phyloP scores from a whole-genome alignment of 2,797 vertebrate genomes.

The Hoplostethus mediterraneus region DNA sequence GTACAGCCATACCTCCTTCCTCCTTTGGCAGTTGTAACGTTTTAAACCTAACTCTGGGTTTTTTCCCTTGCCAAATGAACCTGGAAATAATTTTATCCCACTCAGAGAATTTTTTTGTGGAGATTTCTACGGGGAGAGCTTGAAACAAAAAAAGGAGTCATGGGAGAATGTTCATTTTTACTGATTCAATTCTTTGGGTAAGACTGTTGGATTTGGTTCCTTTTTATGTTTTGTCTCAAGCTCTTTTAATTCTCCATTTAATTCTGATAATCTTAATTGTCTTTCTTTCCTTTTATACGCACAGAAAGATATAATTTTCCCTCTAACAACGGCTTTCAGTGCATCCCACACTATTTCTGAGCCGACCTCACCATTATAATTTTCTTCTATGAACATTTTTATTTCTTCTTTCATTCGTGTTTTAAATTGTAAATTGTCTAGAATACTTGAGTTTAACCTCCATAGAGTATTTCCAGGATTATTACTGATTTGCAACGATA shows the following conservation, averaged over 20 bases:
- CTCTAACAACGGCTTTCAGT: slow-evolving; percentile 10
- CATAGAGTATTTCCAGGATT: neutral
- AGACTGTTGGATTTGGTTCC: too few relatives aligned
- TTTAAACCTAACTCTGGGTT: neutral
- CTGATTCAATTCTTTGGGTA: too few relatives aligned
- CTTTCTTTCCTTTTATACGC: too few relatives aligned
- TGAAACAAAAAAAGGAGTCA: too few relatives aligned
- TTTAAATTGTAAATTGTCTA: slow-evolving; percentile 4
- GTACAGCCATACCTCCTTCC: neutral
- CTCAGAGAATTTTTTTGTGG: too few relatives aligned
- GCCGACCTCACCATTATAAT: slow-evolving; percentile 11
- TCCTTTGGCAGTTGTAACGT: neutral
- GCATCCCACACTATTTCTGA: slow-evolving; percentile 19
- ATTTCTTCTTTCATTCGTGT: slow-evolving; percentile 15
- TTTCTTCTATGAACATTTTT: neutral
- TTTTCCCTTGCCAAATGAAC: slow-evolving; percentile 1
- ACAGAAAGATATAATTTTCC: slow-evolving; percentile 16
- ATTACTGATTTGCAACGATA: neutral
- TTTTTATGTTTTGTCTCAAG: too few relatives aligned
- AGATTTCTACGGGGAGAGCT: too few relatives aligned
- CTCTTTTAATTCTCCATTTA: too few relatives aligned
- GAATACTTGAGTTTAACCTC: slow-evolving; percentile 8
- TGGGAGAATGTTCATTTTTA: too few relatives aligned
- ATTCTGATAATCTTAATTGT: too few relatives aligned
- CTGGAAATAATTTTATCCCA: neutral